phyloP scores from a whole-genome alignment of 1,140 invertebrate species.

The Drosophila chauvacae region DNA sequence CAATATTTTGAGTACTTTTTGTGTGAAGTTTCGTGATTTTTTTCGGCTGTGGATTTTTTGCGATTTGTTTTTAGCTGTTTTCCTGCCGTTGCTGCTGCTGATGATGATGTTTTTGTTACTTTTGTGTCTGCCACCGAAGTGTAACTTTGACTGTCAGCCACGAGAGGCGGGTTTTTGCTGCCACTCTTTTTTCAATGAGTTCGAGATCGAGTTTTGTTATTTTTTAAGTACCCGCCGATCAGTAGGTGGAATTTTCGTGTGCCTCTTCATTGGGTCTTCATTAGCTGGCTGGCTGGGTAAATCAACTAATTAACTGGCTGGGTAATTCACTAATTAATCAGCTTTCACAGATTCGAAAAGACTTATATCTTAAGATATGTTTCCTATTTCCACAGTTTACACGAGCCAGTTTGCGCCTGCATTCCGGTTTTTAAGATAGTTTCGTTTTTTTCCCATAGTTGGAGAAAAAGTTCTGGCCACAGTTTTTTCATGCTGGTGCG shows the following conservation, averaged over 20 bases:
- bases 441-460: slow-evolving; percentile 14
- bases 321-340: too few relatives aligned
- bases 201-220: slow-evolving; percentile 68
- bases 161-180: slow-evolving; percentile 23
- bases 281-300: background rate
- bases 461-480: slow-evolving; percentile 75
- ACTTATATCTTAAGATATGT: slow-evolving; percentile 7
- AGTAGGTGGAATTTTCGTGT: slow-evolving; percentile 30
- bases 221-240: slow-evolving; percentile 27
- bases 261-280: background rate
- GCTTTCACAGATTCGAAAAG: too few relatives aligned
- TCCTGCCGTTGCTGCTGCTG: slow-evolving; percentile 21
- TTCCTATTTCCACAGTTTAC: background rate
- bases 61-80: slow-evolving; percentile 48
- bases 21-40: slow-evolving; percentile 72
- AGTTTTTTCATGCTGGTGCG: slow-evolving; percentile 81
- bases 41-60: slow-evolving; percentile 38
- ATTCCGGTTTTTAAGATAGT: slow-evolving; percentile 17
- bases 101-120: slow-evolving; percentile 43
- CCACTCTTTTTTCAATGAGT: slow-evolving; percentile 55
- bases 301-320: background rate
- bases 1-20: slow-evolving; percentile 82
- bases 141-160: slow-evolving; percentile 39
- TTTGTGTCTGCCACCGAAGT: slow-evolving; percentile 28
- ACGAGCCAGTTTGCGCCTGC: slow-evolving; percentile 20